These are phyloP conservation scores for Cromileptes altivelis DNA, from an alignment of 2,113 vertebrate species.

Conservation along the genomic window DNA sequence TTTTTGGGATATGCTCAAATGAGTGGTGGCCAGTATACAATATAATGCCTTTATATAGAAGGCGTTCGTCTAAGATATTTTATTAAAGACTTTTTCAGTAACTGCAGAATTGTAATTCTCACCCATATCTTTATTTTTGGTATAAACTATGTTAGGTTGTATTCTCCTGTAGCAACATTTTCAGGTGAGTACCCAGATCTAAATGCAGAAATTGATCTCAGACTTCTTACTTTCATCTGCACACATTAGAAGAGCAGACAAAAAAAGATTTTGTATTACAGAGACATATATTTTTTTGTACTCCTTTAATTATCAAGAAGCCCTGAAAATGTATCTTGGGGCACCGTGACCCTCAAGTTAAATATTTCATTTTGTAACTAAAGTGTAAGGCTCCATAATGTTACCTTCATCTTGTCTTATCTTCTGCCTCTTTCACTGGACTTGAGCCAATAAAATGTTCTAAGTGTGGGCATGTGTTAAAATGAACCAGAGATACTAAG, in stretches of 20 bases:
- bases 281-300: no score
- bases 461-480: neutral
- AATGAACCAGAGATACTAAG: neutral
- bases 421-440: neutral
- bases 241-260: neutral
- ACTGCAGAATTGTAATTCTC: no score
- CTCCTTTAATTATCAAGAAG: neutral
- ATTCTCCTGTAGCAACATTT: neutral
- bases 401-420: neutral
- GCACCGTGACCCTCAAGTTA: neutral
- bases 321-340: neutral
- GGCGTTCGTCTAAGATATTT: no score
- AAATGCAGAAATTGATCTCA: neutral
- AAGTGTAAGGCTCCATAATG: neutral
- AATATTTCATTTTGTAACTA: neutral
- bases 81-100: no score
- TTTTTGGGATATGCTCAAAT: no score
- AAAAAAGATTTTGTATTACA: neutral
- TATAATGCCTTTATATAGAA: no score
- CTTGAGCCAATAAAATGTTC: neutral
- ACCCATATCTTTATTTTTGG: no score
- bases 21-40: no score
- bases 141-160: neutral
- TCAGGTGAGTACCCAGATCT: neutral
- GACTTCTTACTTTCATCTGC: neutral